phyloP scores from a whole-genome alignment of 53 echinoderm and acorn worm species.

The Astropecten irregularis region DNA sequence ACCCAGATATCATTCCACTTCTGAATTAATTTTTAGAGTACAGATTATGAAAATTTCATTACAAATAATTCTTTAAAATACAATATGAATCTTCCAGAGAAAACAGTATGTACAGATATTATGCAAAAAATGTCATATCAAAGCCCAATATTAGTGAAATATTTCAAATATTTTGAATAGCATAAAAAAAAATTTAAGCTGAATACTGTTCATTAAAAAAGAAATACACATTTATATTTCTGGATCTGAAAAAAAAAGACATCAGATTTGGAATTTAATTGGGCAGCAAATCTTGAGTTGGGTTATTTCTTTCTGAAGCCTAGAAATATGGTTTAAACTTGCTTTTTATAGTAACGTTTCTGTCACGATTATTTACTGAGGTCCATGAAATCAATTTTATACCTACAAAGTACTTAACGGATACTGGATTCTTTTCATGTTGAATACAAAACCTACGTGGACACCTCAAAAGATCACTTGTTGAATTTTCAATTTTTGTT shows the following conservation, averaged over 20 bases:
- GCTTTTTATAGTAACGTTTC: too few species aligned
- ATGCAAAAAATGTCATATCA: background rate
- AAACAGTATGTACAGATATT: slow-evolving; percentile 50
- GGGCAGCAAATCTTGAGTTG: too few species aligned
- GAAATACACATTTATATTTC: background rate
- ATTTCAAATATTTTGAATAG: slow-evolving; percentile 27
- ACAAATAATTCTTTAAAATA: slow-evolving; percentile 33
- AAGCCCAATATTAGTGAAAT: slow-evolving; percentile 43
- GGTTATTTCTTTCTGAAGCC: too few species aligned
- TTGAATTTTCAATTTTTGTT: too few species aligned
- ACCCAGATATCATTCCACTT: too few species aligned
- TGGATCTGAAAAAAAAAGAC: background rate
- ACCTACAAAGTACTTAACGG: too few species aligned
- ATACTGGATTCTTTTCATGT: too few species aligned
- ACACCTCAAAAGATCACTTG: too few species aligned
- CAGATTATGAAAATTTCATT: slow-evolving; percentile 20
- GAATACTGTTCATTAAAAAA: slow-evolving; percentile 46
- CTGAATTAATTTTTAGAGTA: background rate
- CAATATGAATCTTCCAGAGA: slow-evolving; percentile 43
- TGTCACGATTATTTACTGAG: too few species aligned
- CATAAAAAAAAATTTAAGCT: slow-evolving; percentile 25
- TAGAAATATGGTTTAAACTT: too few species aligned
- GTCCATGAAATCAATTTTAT: too few species aligned
- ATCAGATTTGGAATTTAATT: background rate
- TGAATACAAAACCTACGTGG: too few species aligned